These are phyloP conservation scores for Hypolimnas misippus DNA, from an alignment of 2,888 invertebrate genomes.

Conservation along the genomic window DNA sequence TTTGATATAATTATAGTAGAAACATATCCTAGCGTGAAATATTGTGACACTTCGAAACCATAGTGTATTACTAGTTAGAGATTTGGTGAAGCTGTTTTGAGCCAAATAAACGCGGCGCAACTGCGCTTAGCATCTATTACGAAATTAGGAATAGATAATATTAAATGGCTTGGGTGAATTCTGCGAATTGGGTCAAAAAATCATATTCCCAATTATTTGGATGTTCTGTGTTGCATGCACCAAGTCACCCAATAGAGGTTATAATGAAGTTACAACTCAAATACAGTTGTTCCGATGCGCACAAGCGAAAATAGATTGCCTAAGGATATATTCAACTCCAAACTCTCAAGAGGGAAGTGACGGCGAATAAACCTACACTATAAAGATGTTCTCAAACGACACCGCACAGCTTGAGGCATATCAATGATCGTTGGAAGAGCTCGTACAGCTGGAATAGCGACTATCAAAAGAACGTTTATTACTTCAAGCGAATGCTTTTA, in stretches of 20 bases:
- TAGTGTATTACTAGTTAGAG: too few species aligned
- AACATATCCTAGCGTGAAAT: too few species aligned
- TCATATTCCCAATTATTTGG: too few species aligned
- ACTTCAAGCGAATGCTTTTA: neutral
- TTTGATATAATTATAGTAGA: too few species aligned
- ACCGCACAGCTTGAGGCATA: slow-evolving; percentile 5
- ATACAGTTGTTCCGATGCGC: neutral
- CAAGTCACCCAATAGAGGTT: neutral
- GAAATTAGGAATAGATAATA: too few species aligned
- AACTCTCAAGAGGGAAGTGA: slow-evolving; percentile 1
- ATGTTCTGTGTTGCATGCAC: too few species aligned
- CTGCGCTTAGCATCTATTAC: too few species aligned
- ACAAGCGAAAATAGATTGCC: slow-evolving; percentile 1
- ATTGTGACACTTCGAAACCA: too few species aligned
- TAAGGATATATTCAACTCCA: slow-evolving; percentile 3
- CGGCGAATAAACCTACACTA: slow-evolving; percentile 1
- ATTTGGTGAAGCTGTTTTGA: too few species aligned
- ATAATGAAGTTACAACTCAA: neutral
- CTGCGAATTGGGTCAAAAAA: too few species aligned
- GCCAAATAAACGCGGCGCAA: too few species aligned
- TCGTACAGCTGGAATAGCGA: neutral
- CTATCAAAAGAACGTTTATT: slow-evolving; percentile 6
- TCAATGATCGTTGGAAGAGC: slow-evolving; percentile 2
- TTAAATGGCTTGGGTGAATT: too few species aligned
- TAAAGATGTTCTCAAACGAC: slow-evolving; percentile 3